Percentiles rank a stretch among this genome's conserved stretches.
Conservation (phyloP, 2,797 vertebrate genomes). For the Cossypha polioptera region DNA sequence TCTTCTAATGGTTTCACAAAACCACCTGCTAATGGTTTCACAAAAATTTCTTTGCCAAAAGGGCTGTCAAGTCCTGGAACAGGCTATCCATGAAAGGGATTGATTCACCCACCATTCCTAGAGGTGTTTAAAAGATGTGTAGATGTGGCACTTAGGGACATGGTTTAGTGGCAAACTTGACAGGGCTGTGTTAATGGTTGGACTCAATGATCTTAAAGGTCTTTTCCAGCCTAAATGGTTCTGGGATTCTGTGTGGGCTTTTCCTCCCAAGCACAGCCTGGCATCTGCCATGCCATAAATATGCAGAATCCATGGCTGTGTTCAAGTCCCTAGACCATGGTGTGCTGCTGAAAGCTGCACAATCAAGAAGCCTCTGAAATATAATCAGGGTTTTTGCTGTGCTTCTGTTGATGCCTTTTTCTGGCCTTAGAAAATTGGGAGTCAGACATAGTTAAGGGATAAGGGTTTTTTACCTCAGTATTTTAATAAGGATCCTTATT, state of each 20-base stretch:
- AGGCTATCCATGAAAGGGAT: neutral
- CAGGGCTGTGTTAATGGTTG: neutral
- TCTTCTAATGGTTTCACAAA: neutral
- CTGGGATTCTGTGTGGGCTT: neutral
- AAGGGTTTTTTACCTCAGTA: neutral
- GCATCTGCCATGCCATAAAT: neutral
- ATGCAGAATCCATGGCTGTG: neutral
- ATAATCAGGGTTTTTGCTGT: neutral
- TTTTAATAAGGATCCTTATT: neutral
- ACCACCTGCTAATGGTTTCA: neutral
- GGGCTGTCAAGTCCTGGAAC: neutral
- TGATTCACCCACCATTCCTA: neutral
- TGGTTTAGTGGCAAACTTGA: neutral
- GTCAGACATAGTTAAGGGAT: neutral
- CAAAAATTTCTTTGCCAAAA: neutral
- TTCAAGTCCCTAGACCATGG: neutral
- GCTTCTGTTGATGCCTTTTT: neutral
- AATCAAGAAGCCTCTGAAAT: neutral
- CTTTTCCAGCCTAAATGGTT: neutral
- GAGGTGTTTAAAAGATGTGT: neutral
- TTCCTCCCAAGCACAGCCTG: neutral
- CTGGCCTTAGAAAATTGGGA: neutral
- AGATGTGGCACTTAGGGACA: neutral
- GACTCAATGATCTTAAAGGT: neutral
- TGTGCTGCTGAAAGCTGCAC: neutral